Evolutionary conservation across 2,797 vertebrate species (phyloP).

Genomic region (Miichthys miiuy): DNA sequence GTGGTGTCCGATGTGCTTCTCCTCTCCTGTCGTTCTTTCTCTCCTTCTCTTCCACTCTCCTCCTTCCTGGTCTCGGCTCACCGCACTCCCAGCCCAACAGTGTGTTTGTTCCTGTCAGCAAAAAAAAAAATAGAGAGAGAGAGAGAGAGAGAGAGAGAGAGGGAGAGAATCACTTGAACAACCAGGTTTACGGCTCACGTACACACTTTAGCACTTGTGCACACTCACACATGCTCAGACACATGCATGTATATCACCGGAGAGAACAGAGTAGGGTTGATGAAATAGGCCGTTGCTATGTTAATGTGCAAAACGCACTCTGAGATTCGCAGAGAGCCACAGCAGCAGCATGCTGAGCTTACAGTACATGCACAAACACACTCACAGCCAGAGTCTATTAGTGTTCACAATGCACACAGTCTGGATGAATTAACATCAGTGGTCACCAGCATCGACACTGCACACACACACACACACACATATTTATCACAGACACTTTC

Average conservation of each 20-base stretch:
- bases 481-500: conserved; percentile 52
- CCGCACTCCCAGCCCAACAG: conserved; percentile 68
- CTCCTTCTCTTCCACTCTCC: conserved; percentile 57
- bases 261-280: conserved; percentile 30
- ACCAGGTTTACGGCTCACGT: conserved; percentile 2
- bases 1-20: conserved; percentile 80
- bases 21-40: conserved; percentile 74
- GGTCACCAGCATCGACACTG: conserved; percentile 53
- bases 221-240: conserved; percentile 13
- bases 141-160: too few relatives aligned
- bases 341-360: conserved; percentile 33
- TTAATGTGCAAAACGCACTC: conserved; percentile 51
- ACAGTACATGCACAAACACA: conserved; percentile 61
- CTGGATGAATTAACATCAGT: conserved; percentile 72
- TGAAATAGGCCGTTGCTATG: conserved; percentile 38
- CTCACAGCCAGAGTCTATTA: conserved; percentile 73
- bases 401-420: conserved; percentile 68
- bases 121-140: conserved; percentile 30
- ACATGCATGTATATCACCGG: conserved; percentile 24
- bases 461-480: conserved; percentile 32
- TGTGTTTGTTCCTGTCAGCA: conserved; percentile 80
- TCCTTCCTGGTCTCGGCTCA: conserved; percentile 70
- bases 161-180: too few relatives aligned
- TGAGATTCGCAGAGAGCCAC: conserved; percentile 37
- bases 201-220: conserved; percentile 1